phyloP scores from a whole-genome alignment of 2,797 vertebrate genomes.

The Telmatherina bonti region DNA sequence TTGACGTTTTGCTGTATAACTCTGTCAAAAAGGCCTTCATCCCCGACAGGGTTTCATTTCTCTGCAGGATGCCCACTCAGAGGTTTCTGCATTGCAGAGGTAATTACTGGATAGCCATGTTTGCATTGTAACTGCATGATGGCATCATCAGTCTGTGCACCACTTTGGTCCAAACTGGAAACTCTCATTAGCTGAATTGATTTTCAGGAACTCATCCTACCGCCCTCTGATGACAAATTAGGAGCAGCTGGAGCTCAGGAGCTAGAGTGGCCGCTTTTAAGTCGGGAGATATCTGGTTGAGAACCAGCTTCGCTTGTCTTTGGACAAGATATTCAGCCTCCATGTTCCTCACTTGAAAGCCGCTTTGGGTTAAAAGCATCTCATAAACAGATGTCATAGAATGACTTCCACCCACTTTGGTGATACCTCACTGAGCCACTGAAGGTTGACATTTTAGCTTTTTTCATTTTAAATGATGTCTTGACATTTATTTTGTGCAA shows the following conservation, averaged over 20 bases:
- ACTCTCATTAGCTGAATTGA: neutral
- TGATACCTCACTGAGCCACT: neutral
- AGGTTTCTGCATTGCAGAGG: neutral
- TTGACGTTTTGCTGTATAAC: neutral
- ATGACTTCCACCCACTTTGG: neutral
- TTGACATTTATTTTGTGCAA: neutral
- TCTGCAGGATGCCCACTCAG: constrained; percentile 8
- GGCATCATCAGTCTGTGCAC: neutral
- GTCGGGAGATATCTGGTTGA: neutral
- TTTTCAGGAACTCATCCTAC: neutral
- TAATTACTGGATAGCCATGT: neutral
- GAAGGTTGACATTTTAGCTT: neutral
- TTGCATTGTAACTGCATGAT: neutral
- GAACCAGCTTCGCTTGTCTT: neutral
- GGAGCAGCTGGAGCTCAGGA: neutral
- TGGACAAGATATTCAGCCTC: neutral
- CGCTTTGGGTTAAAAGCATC: neutral
- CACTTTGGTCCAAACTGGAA: neutral
- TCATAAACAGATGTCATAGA: neutral
- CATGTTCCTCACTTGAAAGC: neutral
- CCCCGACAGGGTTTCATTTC: constrained; percentile 2
- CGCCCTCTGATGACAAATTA: neutral
- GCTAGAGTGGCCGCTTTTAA: neutral
- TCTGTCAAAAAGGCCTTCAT: constrained; percentile 3
- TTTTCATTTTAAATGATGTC: neutral